phyloP scores from a whole-genome alignment of 2,113 vertebrate species.

The Paramisgurnus dabryanus region DNA sequence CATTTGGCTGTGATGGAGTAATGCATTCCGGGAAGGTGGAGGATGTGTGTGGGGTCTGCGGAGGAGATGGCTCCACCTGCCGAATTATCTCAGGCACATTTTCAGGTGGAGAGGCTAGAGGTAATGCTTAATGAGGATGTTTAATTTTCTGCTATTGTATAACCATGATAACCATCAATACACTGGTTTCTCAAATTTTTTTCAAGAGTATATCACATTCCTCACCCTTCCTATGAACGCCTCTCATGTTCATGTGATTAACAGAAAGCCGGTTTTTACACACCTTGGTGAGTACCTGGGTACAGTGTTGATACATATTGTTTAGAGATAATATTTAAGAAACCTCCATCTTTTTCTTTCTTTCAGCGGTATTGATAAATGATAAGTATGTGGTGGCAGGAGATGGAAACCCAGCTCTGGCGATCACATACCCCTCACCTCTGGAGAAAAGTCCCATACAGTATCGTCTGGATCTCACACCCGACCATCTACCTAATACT shows the following conservation, averaged over 20 bases:
- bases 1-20: conserved; percentile 88
- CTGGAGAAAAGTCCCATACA: conserved; percentile 82
- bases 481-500: conserved; percentile 79
- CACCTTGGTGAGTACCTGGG: conserved; percentile 83
- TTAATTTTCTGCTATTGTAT: background rate
- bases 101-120: conserved; percentile 78
- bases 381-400: conserved; percentile 83
- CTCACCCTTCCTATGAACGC: conserved; percentile 79
- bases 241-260: conserved; percentile 77
- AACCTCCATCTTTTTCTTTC: background rate
- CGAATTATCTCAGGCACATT: conserved; percentile 75
- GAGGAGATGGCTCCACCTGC: conserved; percentile 85
- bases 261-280: conserved; percentile 87
- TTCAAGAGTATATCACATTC: conserved; percentile 86
- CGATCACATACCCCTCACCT: conserved; percentile 79
- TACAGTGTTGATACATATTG: no score
- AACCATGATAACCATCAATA: background rate
- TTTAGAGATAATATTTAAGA: background rate
- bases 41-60: conserved; percentile 86
- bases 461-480: conserved; percentile 81
- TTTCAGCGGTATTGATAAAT: conserved; percentile 78
- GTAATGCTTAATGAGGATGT: conserved; percentile 62
- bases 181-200: background rate
- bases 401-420: conserved; percentile 71
- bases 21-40: conserved; percentile 78